Percentiles rank a stretch among this genome's conserved stretches.
Conservation (phyloP, 1,140 invertebrate species). For the Drosophila tsacasi region DNA sequence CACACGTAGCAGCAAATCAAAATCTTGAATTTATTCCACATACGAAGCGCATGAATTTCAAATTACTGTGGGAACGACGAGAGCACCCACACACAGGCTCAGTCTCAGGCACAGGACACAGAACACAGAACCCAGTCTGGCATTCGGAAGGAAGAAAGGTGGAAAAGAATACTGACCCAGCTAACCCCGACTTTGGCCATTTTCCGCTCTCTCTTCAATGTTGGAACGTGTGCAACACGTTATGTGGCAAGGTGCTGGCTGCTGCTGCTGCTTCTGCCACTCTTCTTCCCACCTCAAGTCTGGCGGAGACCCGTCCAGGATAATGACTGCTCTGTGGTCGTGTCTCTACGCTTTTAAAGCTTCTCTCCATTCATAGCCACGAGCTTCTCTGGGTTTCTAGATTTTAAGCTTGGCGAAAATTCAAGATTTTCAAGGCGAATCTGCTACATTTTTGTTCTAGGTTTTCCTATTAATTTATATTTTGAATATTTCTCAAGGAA, state of each 20-base stretch:
- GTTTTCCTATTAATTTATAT: slow-evolving; percentile 4
- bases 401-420: not conserved
- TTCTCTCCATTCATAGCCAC: not conserved
- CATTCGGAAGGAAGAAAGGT: slow-evolving; percentile 12
- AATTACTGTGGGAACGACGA: slow-evolving; percentile 79
- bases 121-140: not conserved
- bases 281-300: slow-evolving; percentile 9
- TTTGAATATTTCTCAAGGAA: not conserved
- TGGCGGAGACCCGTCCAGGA: slow-evolving; percentile 15
- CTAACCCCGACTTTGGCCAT: slow-evolving; percentile 7
- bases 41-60: slow-evolving; percentile 85
- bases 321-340: slow-evolving; percentile 68
- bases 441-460: not conserved
- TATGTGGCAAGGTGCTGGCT: slow-evolving; percentile 40
- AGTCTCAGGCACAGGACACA: too few species aligned
- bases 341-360: slow-evolving; percentile 48
- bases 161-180: slow-evolving; percentile 34
- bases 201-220: slow-evolving; percentile 3
- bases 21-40: slow-evolving; percentile 85
- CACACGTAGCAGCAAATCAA: slow-evolving; percentile 81
- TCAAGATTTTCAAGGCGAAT: not conserved
- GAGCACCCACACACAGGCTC: slow-evolving; percentile 7
- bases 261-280: slow-evolving; percentile 6
- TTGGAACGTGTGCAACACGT: slow-evolving; percentile 77
- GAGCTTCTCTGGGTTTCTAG: slow-evolving; percentile 1